Evolutionary conservation across 2,888 invertebrate genomes (phyloP).

Genomic region (Macrophya alboannulata): DNA sequence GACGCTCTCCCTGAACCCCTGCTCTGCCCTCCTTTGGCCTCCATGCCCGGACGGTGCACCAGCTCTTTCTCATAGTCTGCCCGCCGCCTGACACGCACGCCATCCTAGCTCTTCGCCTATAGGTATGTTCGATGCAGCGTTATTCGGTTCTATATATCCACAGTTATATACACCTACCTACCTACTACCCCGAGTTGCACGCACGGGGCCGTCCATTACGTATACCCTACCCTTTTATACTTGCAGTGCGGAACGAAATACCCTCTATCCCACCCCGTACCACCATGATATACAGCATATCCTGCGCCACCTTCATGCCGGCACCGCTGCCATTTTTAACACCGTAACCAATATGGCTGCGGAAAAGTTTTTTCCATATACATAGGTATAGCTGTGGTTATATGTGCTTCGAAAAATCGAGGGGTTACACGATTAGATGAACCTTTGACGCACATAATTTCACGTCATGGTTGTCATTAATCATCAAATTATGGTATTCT

Average conservation of each 20-base stretch:
- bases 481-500: not conserved
- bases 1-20: slow-evolving; percentile 58
- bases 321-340: slow-evolving; percentile 22
- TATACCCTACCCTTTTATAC: not conserved
- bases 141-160: slow-evolving; percentile 23
- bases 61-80: slow-evolving; percentile 73
- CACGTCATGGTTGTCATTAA: not conserved
- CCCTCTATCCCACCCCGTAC: not conserved
- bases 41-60: slow-evolving; percentile 70
- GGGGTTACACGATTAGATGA: too few species aligned
- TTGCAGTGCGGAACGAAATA: not conserved
- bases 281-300: not conserved
- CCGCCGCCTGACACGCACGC: slow-evolving; percentile 72
- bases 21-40: slow-evolving; percentile 57
- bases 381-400: too few species aligned
- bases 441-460: not conserved
- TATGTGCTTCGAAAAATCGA: too few species aligned
- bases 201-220: slow-evolving; percentile 29
- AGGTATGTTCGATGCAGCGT: slow-evolving; percentile 46
- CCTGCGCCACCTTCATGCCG: slow-evolving; percentile 3
- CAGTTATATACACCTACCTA: not conserved
- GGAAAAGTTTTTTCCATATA: not conserved
- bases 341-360: slow-evolving; percentile 36
- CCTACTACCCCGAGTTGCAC: not conserved
- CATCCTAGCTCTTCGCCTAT: slow-evolving; percentile 63